Evolutionary conservation across 2,797 vertebrate genomes (phyloP), one percentile per base, ranked within the genome.

Genomic region (Sciurus vulgaris): DNA sequence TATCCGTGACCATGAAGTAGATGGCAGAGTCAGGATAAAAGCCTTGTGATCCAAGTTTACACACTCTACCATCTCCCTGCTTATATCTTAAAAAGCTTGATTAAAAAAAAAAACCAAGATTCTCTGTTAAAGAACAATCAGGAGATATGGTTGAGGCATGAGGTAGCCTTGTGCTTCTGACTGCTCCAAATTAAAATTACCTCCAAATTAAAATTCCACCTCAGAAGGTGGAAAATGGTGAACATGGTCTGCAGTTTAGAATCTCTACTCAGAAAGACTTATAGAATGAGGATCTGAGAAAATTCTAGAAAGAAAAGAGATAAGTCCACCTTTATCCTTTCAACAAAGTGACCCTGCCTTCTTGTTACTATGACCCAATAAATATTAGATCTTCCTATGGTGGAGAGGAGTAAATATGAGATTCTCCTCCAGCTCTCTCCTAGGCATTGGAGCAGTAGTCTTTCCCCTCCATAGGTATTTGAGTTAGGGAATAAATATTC

Each of bases 231-330:
- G 72, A 87, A 30, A 92, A 83, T 86, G 28, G 51, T 72, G 20
- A 9, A 72, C 9, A 33, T 88, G 15, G 84, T 91, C 56, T 95
- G 18, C 24, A 67, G 7, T 78, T 91, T 56, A 51, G 77, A 70
- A 12, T 78, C 18, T 15, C n/a, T 35, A 79, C 18, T 14, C 20
- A 94, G 30, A 72, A 73, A 24, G 54, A 14, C 76, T 90, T 90
- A 67, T 4, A 84, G 63, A 94, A 73, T 72, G 26, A 24, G 83
- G 28, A 96, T 41, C 63, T 92, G 33, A 94, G 65, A 79, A 90
- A 49, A 24, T 89, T 49, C 81, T 77, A 67, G 59, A 78, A 54
- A 91, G 35, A 92, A 72, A 92, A 51, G 33, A 78, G 59, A 49
- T 33, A 90, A 35, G 22, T 24, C n/a, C 33, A 67, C 22, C 33